A percentile compares a stretch with the other conserved stretches of the same genome.
Evolutionary conservation across 2,113 vertebrate genomes (phyloP).

Genomic region (Tor tambroides): DNA sequence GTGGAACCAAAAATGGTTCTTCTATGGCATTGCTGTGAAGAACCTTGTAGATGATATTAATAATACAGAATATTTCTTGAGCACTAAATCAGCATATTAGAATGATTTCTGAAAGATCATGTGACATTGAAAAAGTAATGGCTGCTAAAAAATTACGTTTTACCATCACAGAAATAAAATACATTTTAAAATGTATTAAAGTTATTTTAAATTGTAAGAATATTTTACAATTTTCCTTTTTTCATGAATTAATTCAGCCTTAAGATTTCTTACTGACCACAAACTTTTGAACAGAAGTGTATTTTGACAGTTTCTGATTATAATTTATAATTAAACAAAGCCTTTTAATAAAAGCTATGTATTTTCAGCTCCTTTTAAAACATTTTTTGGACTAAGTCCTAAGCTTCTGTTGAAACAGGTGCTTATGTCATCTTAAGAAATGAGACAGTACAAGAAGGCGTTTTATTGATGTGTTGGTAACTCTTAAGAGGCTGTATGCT

Average conservation of each 20-base stretch:
- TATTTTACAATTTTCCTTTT: not conserved
- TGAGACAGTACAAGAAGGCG: not conserved
- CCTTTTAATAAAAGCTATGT: not conserved
- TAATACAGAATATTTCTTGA: not conserved
- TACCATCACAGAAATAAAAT: not conserved
- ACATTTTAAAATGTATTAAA: not conserved
- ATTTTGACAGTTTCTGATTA: not conserved
- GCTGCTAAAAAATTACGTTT: not conserved
- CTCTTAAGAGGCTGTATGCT: constrained; percentile 36
- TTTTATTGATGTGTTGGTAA: constrained; percentile 9
- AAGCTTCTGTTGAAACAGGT: not conserved
- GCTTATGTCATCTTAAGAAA: not conserved
- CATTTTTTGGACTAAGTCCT: not conserved
- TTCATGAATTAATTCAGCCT: not conserved
- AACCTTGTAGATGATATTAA: not conserved
- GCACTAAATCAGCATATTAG: not conserved
- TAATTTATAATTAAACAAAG: not conserved
- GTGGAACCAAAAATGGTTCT: no score
- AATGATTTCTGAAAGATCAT: not conserved
- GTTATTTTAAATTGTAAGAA: not conserved
- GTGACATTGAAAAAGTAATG: not conserved
- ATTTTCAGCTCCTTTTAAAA: not conserved
- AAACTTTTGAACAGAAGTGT: not conserved
- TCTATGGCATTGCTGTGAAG: no score
- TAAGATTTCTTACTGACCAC: not conserved